Evolutionary conservation across 1,140 invertebrate species (phyloP), one percentile per base, ranked within the genome.

Genomic region (Araneus ventricosus): DNA sequence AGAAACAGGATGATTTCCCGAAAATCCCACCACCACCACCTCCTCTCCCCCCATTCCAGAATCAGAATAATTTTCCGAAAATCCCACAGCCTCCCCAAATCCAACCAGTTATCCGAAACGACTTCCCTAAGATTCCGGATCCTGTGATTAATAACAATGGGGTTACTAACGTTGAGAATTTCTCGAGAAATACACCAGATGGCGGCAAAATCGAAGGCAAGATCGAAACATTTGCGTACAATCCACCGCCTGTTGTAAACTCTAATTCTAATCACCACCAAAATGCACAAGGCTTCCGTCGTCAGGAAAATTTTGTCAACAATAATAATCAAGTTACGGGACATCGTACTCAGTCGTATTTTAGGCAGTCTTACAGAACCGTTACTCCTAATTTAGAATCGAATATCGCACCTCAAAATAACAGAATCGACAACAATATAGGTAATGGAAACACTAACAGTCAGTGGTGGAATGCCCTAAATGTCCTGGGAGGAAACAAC

Each of bases 391-490:
- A 93, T 80, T 61, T 93, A n/a, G 91, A 93, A 22, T 85, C 80
- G 0, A 92, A 85, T 37, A 27, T 61, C 30, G 70, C 20, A 1
- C 14, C 61, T 34, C 63, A 75, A 59, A 93, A 79, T 80, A 93
- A 59, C 27, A 70, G 67, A 27, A 59, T 75, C 39, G 67, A 87
- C 27, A 59, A n/a, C 22, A 88, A 70, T 86, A 4, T 17, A 30
- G n/a, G 45, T 8, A 92, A 86, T 86, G n/a, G 22, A 34, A 63
- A 93, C 14, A 93, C 87, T 30, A 85, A 93, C 27, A 93, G 88
- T 88, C 91, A 93, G 61, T 93, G 91, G 91, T 93, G 91, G 91
- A 93, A 93, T 80, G 91, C 41, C 7, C 27, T 93, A 5, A 93
- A 88, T n/a, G 91, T 93, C 7, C 45, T 93, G 4, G 91, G 91